Percentiles rank a stretch among this genome's conserved stretches.
phyloP scores from a whole-genome alignment of 2,888 invertebrate species.

The Cabera pusaria region DNA sequence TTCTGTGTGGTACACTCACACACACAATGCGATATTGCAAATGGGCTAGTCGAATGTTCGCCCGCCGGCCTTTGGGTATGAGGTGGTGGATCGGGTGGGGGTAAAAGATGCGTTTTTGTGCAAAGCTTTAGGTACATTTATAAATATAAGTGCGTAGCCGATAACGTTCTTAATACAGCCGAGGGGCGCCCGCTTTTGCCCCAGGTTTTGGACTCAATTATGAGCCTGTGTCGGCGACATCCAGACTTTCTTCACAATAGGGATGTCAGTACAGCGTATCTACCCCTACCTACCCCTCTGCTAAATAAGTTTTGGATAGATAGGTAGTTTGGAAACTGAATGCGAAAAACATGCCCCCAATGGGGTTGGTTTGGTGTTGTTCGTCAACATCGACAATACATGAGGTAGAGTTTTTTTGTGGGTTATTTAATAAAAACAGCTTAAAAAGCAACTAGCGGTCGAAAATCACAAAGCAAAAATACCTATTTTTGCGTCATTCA shows the following conservation, averaged over 20 bases:
- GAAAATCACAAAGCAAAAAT: too few relatives aligned
- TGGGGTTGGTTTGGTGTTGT: neutral
- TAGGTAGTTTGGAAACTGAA: conserved; percentile 12
- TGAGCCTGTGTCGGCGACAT: conserved; percentile 40
- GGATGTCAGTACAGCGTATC: conserved; percentile 31
- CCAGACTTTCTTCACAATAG: conserved; percentile 41
- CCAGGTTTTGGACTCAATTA: conserved; percentile 51
- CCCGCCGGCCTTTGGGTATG: conserved; percentile 61
- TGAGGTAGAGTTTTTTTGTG: too few relatives aligned
- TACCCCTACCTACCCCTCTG: conserved; percentile 14
- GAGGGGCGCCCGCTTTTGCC: conserved; percentile 7
- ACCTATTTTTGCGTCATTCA: too few relatives aligned
- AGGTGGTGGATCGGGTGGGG: conserved; percentile 48
- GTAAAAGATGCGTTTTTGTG: conserved; percentile 80
- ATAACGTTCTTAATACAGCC: conserved; percentile 53
- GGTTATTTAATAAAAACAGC: too few relatives aligned
- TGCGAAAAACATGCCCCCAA: conserved; percentile 6
- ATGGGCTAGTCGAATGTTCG: conserved; percentile 82
- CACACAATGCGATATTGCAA: conserved; percentile 81
- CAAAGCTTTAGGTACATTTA: conserved; percentile 68
- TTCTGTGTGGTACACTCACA: conserved; percentile 58
- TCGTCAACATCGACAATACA: neutral
- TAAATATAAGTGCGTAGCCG: conserved; percentile 79
- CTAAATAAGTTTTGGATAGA: conserved; percentile 25
- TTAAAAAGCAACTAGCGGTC: too few relatives aligned